These are phyloP conservation scores for Corvus hawaiiensis DNA, from an alignment of 2,113 vertebrate species.

Conservation along the genomic window DNA sequence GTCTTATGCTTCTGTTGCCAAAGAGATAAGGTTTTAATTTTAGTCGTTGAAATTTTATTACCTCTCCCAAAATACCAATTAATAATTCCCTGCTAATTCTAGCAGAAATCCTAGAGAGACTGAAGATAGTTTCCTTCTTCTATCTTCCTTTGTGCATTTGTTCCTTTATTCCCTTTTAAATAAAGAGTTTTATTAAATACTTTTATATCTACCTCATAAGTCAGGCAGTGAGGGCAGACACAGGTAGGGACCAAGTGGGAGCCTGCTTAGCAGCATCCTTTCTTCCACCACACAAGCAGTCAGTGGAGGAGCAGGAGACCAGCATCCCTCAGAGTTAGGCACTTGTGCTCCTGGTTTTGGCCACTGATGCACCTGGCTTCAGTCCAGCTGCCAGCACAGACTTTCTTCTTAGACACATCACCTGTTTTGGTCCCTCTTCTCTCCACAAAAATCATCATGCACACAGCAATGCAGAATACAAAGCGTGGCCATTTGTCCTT, in stretches of 20 bases:
- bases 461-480: neutral
- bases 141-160: neutral
- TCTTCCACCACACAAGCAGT: neutral
- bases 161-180: neutral
- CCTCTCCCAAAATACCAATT: neutral
- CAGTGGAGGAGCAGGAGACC: neutral
- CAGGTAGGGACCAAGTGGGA: neutral
- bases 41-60: neutral
- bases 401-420: neutral
- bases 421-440: neutral
- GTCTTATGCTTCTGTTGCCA: neutral
- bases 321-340: neutral
- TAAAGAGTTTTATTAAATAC: neutral
- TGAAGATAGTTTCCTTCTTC: neutral
- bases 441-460: neutral
- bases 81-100: neutral
- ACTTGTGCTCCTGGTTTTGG: neutral
- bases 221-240: neutral
- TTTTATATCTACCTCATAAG: neutral
- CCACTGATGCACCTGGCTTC: neutral
- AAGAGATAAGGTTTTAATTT: constrained; percentile 5
- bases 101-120: neutral
- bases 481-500: neutral
- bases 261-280: neutral
- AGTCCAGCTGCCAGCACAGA: neutral